A percentile compares a stretch with the other conserved stretches of the same genome.
phyloP scores from a whole-genome alignment of 2,113 vertebrate genomes.

The Chaetura pelagica region DNA sequence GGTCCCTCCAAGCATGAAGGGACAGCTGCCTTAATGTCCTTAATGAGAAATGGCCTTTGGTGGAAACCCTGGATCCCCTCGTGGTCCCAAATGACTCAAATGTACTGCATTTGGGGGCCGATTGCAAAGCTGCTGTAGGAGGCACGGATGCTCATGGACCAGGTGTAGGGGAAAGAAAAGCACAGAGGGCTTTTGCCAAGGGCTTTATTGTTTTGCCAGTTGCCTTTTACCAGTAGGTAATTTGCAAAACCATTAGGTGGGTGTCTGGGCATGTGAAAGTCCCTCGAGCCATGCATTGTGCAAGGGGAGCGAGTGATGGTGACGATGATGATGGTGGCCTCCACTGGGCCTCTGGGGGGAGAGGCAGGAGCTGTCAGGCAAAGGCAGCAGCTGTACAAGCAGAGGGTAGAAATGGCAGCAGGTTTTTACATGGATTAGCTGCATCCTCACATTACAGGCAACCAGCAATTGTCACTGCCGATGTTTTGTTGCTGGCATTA shows the following conservation, averaged over 20 bases:
- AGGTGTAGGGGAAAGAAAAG: not conserved
- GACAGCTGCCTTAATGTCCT: rapidly evolving
- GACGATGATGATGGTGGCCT: not conserved
- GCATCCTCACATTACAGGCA: rapidly evolving
- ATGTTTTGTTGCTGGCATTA: not conserved
- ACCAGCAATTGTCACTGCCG: rapidly evolving
- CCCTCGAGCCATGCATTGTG: rapidly evolving
- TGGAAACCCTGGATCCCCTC: not conserved
- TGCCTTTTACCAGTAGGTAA: not conserved
- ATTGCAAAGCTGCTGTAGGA: not conserved
- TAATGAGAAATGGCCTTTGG: not conserved
- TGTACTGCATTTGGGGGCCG: rapidly evolving
- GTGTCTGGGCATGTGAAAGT: rapidly evolving
- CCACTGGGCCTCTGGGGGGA: rapidly evolving
- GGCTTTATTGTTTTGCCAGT: not conserved
- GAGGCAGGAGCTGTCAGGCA: not conserved
- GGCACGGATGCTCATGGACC: not conserved
- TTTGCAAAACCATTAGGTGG: not conserved
- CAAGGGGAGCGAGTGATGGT: not conserved
- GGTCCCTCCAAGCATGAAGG: not conserved
- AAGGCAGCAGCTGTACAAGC: not conserved
- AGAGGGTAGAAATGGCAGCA: not conserved
- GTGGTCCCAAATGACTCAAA: not conserved
- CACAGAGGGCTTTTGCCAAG: not conserved
- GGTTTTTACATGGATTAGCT: not conserved